Evolutionary conservation across 2,113 vertebrate species (phyloP).

Genomic region (Corydoras sp.): DNA sequence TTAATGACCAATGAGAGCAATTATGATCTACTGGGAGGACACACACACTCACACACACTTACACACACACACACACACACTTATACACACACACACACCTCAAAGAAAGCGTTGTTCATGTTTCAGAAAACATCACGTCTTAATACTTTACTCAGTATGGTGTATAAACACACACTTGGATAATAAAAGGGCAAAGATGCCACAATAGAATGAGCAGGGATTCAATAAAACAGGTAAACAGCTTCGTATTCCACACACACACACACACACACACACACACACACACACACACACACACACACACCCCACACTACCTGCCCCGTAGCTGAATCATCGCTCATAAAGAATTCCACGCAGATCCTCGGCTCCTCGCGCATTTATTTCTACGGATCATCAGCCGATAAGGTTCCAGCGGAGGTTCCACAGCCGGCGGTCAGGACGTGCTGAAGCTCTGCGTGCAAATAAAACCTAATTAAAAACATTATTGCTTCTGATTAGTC

Average conservation of each 20-base stretch:
- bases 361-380: not conserved
- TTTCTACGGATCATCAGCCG: not conserved
- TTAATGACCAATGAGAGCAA: too few species aligned
- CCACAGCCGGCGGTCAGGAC: not conserved
- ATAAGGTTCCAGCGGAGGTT: too few species aligned
- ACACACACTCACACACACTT: too few species aligned
- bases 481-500: not conserved
- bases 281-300: slow-evolving; percentile 20
- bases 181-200: not conserved
- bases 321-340: not conserved
- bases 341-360: not conserved
- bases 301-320: not conserved
- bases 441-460: not conserved
- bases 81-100: too few species aligned
- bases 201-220: slow-evolving; percentile 8
- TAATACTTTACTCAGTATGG: too few species aligned
- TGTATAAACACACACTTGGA: too few species aligned
- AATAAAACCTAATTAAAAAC: slow-evolving; percentile 14
- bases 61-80: too few species aligned
- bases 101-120: too few species aligned
- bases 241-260: slow-evolving; percentile 8
- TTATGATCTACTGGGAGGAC: too few species aligned
- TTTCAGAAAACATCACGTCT: too few species aligned
- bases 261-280: slow-evolving; percentile 31
- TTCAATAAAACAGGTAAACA: slow-evolving; percentile 24